phyloP scores from a whole-genome alignment of 2,113 vertebrate genomes.

The Microtus pennsylvanicus region DNA sequence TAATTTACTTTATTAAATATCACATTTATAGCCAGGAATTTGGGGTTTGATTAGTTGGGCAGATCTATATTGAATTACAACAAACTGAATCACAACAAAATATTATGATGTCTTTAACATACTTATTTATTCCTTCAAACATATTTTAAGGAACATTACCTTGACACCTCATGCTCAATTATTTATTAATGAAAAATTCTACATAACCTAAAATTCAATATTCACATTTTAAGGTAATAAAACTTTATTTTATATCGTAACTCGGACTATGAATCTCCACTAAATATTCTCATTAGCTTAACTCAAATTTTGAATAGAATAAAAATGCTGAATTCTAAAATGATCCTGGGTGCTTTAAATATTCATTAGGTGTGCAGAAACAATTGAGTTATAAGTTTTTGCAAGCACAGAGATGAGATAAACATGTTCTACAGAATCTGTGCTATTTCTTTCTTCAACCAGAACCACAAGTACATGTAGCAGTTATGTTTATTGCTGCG shows the following conservation, averaged over 20 bases:
- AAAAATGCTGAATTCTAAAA: slow-evolving; percentile 43
- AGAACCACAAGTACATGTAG: background rate
- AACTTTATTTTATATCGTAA: slow-evolving; percentile 37
- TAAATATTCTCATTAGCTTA: slow-evolving; percentile 34
- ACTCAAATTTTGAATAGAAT: slow-evolving; percentile 35
- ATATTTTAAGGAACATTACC: slow-evolving; percentile 29
- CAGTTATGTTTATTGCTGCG: background rate
- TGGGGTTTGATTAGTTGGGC: background rate
- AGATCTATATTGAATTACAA: slow-evolving; percentile 42
- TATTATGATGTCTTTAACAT: background rate
- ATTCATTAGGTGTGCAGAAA: background rate
- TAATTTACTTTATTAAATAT: slow-evolving; percentile 18
- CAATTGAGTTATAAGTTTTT: slow-evolving; percentile 3
- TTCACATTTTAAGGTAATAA: slow-evolving; percentile 63
- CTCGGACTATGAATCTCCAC: slow-evolving; percentile 19
- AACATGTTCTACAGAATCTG: slow-evolving; percentile 14
- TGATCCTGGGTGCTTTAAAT: background rate
- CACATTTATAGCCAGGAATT: background rate
- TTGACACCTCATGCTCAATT: background rate
- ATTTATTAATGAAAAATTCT: slow-evolving; percentile 55
- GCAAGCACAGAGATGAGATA: slow-evolving; percentile 14
- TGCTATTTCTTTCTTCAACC: slow-evolving; percentile 20
- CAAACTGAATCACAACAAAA: slow-evolving; percentile 46
- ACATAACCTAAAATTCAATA: slow-evolving; percentile 23
- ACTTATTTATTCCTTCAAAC: slow-evolving; percentile 36